These are phyloP conservation scores for Gonatopus flavifemur DNA, from an alignment of 1,140 invertebrate genomes.

Conservation along the genomic window DNA sequence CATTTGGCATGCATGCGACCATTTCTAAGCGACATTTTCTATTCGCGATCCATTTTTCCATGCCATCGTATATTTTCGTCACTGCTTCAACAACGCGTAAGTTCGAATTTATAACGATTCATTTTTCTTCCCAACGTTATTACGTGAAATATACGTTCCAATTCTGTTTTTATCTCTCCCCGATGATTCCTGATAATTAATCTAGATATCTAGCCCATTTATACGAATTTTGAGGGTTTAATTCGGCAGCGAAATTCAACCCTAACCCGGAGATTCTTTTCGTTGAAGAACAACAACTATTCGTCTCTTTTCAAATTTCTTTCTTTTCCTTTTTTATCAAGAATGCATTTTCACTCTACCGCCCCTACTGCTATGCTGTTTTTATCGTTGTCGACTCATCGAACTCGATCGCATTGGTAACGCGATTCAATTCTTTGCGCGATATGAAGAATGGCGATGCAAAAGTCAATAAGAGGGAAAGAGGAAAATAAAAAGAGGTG, in stretches of 20 bases:
- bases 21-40: constrained; percentile 45
- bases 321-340: constrained; percentile 6
- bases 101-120: neutral
- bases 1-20: constrained; percentile 45
- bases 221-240: no score
- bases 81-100: neutral
- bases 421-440: no score
- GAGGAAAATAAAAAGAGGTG: constrained; percentile 1
- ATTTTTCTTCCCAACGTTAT: neutral
- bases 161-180: constrained; percentile 13
- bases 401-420: no score
- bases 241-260: no score
- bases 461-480: neutral
- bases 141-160: constrained; percentile 23
- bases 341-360: neutral
- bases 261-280: no score
- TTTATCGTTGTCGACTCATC: neutral
- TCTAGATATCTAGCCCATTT: no score
- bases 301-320: constrained; percentile 10
- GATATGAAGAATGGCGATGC: constrained; percentile 1
- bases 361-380: neutral
- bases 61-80: neutral
- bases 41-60: constrained; percentile 3
- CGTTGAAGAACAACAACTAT: no score
- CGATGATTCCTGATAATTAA: no score